A percentile compares a stretch with the other conserved stretches of the same genome.
Conservation (phyloP, 2,113 vertebrate genomes). For the Notiomystis cincta region DNA sequence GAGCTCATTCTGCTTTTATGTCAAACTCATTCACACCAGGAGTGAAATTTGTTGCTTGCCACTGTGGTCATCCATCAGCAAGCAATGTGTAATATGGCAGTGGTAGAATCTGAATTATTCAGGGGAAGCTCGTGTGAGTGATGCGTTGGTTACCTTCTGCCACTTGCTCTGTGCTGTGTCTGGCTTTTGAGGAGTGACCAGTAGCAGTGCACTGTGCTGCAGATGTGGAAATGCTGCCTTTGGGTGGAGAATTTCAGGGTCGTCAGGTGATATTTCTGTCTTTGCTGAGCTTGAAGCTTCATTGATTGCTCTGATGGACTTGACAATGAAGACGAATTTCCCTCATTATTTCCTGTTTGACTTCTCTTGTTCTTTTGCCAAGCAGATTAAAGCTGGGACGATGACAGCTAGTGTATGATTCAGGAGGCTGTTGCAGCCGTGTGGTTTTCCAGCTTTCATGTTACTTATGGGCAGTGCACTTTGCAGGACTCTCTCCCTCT, state of each 20-base stretch:
- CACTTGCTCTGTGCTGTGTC: neutral
- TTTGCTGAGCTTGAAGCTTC: neutral
- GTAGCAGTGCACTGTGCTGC: neutral
- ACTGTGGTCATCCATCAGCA: neutral
- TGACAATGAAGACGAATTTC: neutral
- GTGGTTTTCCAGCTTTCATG: neutral
- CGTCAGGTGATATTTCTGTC: neutral
- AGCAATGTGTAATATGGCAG: accelerated
- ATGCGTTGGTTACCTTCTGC: neutral
- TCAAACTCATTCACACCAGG: neutral
- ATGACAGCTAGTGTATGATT: neutral
- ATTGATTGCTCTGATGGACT: neutral
- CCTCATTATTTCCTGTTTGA: neutral
- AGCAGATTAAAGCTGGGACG: neutral
- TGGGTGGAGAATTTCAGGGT: neutral
- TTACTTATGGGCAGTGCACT: neutral
- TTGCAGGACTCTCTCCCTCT: neutral
- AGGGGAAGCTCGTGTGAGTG: neutral
- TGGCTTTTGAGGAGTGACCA: neutral
- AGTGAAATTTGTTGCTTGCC: neutral
- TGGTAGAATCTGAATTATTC: neutral
- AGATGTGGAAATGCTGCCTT: neutral
- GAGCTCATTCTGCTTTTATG: neutral
- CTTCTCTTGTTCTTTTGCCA: neutral
- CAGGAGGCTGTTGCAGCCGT: neutral